Percentiles rank a stretch among this genome's conserved stretches.
phyloP scores from a whole-genome alignment of 92 coral and sea anemone genomes.

The Phenganax subtilis region DNA sequence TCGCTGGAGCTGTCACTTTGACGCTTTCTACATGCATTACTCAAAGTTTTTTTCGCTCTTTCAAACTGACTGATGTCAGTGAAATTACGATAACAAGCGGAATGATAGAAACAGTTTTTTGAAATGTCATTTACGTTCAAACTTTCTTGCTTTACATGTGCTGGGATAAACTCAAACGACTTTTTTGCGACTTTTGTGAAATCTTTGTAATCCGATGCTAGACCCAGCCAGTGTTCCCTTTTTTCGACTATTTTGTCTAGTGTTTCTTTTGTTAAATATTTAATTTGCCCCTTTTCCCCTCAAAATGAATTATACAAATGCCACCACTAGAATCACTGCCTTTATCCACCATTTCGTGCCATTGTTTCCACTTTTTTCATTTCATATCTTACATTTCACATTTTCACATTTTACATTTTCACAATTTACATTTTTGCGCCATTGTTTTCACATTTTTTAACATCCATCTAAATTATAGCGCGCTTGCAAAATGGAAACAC shows the following conservation, averaged over 20 bases:
- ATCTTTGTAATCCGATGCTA: slow-evolving; percentile 9
- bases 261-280: slow-evolving; percentile 22
- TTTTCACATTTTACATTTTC: no score
- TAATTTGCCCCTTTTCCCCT: slow-evolving; percentile 23
- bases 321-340: background rate
- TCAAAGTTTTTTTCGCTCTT: slow-evolving; percentile 18
- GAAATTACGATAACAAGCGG: slow-evolving; percentile 32
- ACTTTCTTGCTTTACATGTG: background rate
- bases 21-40: slow-evolving; percentile 16
- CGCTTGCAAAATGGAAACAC: slow-evolving; percentile 9
- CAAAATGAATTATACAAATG: slow-evolving; percentile 29
- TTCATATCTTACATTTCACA: no score
- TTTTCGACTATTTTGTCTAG: slow-evolving; percentile 14
- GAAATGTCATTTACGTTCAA: slow-evolving; percentile 25
- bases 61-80: slow-evolving; percentile 26
- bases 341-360: background rate
- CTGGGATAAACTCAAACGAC: slow-evolving; percentile 12
- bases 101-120: slow-evolving; percentile 16
- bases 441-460: background rate
- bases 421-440: background rate
- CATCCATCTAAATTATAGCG: slow-evolving; percentile 7
- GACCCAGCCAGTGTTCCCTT: slow-evolving; percentile 26
- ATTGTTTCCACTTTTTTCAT: no score
- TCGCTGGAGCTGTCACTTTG: slow-evolving; percentile 21
- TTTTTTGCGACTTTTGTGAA: slow-evolving; percentile 25